Evolutionary conservation across 2,888 invertebrate species (phyloP).

Genomic region (Argyresthia goedartella): DNA sequence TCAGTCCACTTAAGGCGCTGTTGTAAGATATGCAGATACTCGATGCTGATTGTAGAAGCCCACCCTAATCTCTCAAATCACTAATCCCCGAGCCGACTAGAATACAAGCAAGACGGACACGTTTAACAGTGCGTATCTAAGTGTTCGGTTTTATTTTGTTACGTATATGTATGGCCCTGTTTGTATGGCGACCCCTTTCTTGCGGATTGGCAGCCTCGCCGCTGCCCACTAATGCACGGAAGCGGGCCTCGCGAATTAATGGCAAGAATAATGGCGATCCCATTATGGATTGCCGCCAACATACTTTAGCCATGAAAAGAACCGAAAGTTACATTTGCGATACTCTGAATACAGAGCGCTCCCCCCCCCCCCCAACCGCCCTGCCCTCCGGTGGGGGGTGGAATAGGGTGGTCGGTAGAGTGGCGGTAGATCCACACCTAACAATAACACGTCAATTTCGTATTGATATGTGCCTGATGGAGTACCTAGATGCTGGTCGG

Average conservation of each 20-base stretch:
- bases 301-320: slow-evolving; percentile 72
- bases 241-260: slow-evolving; percentile 68
- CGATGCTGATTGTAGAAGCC: too few relatives aligned
- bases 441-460: too few relatives aligned
- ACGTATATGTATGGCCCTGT: slow-evolving; percentile 16
- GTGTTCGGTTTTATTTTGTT: slow-evolving; percentile 3
- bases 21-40: too few relatives aligned
- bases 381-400: slow-evolving; percentile 23
- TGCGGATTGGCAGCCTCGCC: slow-evolving; percentile 53
- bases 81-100: background rate
- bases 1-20: too few relatives aligned
- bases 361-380: slow-evolving; percentile 28
- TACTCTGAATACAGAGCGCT: slow-evolving; percentile 70
- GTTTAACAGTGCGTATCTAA: slow-evolving; percentile 2
- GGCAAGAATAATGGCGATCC: slow-evolving; percentile 72
- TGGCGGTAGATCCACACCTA: background rate
- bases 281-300: slow-evolving; percentile 73
- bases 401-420: slow-evolving; percentile 30
- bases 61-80: too few relatives aligned
- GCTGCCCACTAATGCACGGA: slow-evolving; percentile 67
- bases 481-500: background rate
- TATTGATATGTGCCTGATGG: too few relatives aligned
- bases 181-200: slow-evolving; percentile 34
- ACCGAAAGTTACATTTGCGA: slow-evolving; percentile 72
- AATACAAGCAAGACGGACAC: background rate